Percentiles rank a stretch among this genome's conserved stretches.
Evolutionary conservation across 37 sponge, comb jelly and placozoan genomes (phyloP).

Genomic region (Geodia barretti): DNA sequence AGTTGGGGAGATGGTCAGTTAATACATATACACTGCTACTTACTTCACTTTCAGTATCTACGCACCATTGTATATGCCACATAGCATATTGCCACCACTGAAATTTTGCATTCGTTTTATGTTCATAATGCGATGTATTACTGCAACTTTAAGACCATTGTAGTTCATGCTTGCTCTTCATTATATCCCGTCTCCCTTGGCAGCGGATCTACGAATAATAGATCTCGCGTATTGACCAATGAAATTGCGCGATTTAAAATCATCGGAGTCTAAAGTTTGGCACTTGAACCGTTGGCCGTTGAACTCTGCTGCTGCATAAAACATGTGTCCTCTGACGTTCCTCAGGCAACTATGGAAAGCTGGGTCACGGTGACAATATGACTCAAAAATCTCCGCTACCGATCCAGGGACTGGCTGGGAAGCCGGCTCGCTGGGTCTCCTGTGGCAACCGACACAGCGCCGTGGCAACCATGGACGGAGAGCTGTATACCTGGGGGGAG

Average conservation of each 20-base stretch:
- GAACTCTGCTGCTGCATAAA: neutral
- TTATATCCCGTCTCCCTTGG: too few species aligned
- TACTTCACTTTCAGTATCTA: neutral
- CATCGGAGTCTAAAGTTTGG: too few species aligned
- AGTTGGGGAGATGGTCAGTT: conserved; percentile 95
- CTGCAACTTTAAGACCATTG: too few species aligned
- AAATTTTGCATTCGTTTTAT: too few species aligned
- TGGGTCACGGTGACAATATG: conserved; percentile 85
- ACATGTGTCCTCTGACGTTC: neutral
- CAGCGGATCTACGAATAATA: too few species aligned
- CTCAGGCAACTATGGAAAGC: conserved; percentile 84
- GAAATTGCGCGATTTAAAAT: too few species aligned
- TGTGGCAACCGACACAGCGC: conserved; percentile 93
- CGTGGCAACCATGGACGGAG: conserved; percentile 76
- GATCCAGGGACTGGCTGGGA: conserved; percentile 48
- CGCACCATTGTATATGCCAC: neutral
- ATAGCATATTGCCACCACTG: too few species aligned
- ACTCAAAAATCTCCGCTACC: conserved; percentile 82
- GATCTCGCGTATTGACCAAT: too few species aligned
- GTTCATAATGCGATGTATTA: too few species aligned
- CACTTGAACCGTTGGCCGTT: too few species aligned
- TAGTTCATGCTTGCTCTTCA: too few species aligned
- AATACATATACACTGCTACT: conserved; percentile 5
- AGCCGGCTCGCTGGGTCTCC: conserved; percentile 61
- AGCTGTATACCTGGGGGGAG: conserved; percentile 95